Conservation (phyloP, 2,797 vertebrate genomes). For the Alectoris magna region DNA sequence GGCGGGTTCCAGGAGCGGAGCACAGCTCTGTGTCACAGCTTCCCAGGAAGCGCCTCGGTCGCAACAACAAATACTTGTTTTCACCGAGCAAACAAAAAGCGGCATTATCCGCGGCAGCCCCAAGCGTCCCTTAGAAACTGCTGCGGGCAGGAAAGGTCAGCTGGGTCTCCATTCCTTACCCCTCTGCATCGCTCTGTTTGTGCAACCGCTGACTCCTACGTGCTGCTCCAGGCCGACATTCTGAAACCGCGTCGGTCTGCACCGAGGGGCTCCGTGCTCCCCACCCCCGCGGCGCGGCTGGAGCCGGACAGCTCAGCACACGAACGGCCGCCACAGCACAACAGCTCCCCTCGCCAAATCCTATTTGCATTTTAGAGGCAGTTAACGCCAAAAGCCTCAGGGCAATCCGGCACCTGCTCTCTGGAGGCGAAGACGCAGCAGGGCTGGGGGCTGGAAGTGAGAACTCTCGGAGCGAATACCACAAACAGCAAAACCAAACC, state of each 20-base stretch:
- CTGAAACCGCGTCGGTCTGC: not conserved
- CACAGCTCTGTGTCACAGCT: not conserved
- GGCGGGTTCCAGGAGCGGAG: not conserved
- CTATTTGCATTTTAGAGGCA: not conserved
- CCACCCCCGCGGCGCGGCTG: not conserved
- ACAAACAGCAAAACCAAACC: not conserved
- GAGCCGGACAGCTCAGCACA: not conserved
- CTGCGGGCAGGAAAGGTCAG: not conserved
- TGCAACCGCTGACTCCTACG: conserved; percentile 29
- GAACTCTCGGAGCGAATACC: no score
- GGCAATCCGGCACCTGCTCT: not conserved
- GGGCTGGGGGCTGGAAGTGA: no score
- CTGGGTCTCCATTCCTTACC: conserved; percentile 50
- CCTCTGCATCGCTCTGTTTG: conserved; percentile 40
- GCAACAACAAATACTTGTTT: not conserved
- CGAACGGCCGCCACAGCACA: not conserved
- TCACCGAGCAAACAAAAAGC: conserved; percentile 50
- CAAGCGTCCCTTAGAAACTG: conserved; percentile 5
- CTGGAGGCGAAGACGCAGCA: not conserved
- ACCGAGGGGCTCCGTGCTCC: rapidly evolving
- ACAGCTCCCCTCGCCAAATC: rapidly evolving
- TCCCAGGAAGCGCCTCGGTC: not conserved
- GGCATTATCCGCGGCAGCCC: not conserved
- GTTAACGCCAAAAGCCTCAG: not conserved
- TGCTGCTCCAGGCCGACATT: not conserved